These are phyloP conservation scores for Cryptosula pallasiana DNA, from an alignment of 2,888 invertebrate species.

Conservation along the genomic window DNA sequence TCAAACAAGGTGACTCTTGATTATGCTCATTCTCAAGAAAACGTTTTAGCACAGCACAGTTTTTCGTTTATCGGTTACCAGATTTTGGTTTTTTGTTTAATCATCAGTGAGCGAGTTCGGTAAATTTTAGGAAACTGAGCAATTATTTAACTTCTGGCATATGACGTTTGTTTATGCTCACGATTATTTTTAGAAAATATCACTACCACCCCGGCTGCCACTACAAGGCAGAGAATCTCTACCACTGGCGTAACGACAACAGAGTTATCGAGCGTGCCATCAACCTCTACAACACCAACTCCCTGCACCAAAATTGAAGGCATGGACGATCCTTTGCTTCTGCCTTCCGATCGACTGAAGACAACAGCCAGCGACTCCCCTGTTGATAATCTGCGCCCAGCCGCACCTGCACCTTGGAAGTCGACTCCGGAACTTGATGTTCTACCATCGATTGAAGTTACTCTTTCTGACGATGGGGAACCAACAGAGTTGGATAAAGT, in stretches of 20 bases:
- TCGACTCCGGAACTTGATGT: not conserved
- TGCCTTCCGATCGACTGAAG: not conserved
- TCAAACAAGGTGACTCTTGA: no score
- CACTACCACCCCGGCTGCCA: not conserved
- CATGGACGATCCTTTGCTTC: not conserved
- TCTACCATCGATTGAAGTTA: not conserved
- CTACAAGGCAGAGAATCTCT: not conserved
- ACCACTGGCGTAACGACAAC: not conserved
- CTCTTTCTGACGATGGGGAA: not conserved
- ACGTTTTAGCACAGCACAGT: no score
- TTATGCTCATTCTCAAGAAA: no score
- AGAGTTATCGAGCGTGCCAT: not conserved
- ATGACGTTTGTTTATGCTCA: no score
- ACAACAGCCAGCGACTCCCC: not conserved
- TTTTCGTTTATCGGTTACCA: no score
- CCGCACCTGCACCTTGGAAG: not conserved
- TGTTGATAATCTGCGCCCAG: not conserved
- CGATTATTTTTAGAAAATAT: no score
- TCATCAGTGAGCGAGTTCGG: no score
- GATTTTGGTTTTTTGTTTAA: no score
- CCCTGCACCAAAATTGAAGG: not conserved
- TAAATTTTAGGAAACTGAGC: no score
- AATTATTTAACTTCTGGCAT: no score
- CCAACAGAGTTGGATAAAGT: not conserved
- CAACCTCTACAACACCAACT: not conserved